Percentiles rank a stretch among this genome's conserved stretches.
phyloP scores from a whole-genome alignment of 2,113 vertebrate genomes.

The Sturnus vulgaris region DNA sequence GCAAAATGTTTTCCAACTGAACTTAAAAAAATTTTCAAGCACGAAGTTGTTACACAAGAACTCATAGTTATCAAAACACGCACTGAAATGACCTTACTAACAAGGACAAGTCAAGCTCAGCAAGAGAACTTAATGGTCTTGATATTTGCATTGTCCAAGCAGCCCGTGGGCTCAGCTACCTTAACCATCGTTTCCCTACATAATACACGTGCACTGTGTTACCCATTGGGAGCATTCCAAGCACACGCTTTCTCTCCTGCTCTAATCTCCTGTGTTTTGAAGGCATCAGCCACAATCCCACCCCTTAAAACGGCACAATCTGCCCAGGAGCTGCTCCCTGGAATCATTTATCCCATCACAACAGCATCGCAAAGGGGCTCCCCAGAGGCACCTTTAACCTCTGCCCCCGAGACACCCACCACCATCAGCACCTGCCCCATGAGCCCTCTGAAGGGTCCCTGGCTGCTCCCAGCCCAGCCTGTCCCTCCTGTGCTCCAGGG shows the following conservation, averaged over 20 bases:
- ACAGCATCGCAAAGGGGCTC: neutral
- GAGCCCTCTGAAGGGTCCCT: neutral
- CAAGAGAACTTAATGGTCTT: neutral
- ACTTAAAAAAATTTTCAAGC: neutral
- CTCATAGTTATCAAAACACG: neutral
- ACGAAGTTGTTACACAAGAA: neutral
- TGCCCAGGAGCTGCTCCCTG: neutral
- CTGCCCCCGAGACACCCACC: neutral
- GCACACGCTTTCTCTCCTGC: neutral
- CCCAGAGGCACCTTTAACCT: neutral
- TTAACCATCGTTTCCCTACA: neutral
- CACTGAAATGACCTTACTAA: neutral
- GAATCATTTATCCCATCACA: neutral
- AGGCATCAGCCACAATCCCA: neutral
- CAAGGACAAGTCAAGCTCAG: neutral
- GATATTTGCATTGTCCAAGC: neutral
- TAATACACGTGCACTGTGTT: neutral
- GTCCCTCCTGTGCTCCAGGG: neutral
- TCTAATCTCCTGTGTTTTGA: neutral
- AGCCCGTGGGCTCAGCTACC: neutral
- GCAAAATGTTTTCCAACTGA: neutral
- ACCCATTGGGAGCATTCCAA: neutral
- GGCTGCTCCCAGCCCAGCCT: neutral
- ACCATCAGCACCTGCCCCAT: accelerated
- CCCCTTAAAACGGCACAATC: neutral